A percentile compares a stretch with the other conserved stretches of the same genome.
Evolutionary conservation across 2,888 invertebrate genomes (phyloP).

Genomic region (Stomorhina lunata): DNA sequence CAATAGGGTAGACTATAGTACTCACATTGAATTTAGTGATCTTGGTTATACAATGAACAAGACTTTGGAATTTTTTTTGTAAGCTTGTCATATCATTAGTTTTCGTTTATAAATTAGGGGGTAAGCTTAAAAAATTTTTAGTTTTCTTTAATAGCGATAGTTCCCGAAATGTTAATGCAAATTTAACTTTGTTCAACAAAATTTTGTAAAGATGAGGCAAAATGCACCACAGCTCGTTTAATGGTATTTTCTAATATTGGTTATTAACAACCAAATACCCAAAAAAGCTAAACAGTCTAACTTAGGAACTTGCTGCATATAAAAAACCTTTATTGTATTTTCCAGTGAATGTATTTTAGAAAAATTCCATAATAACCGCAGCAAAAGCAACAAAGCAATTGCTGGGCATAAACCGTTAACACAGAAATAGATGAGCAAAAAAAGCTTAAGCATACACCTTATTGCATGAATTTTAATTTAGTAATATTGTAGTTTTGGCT

Average conservation of each 20-base stretch:
- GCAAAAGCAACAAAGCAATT: background rate
- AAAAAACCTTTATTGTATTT: background rate
- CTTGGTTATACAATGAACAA: no score
- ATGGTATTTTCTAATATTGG: slow-evolving; percentile 42
- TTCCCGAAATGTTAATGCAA: slow-evolving; percentile 45
- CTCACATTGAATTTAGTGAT: no score
- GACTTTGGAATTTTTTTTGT: no score
- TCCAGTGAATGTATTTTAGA: background rate
- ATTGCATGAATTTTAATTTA: slow-evolving; percentile 68
- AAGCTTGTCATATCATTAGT: no score
- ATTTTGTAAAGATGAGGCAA: slow-evolving; percentile 34
- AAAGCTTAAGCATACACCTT: slow-evolving; percentile 74
- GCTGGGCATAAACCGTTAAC: slow-evolving; percentile 67
- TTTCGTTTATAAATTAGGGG: no score
- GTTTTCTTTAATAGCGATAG: background rate
- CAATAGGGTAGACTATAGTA: no score
- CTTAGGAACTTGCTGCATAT: background rate
- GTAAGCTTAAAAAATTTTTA: no score
- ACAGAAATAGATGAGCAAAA: slow-evolving; percentile 69
- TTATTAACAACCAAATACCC: slow-evolving; percentile 35
- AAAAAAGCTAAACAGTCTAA: background rate
- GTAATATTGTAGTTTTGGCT: background rate
- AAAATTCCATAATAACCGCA: background rate
- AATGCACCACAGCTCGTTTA: slow-evolving; percentile 7
- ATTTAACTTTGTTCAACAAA: slow-evolving; percentile 53